Base-by-base conservation (phyloP, 1,140 invertebrate species). In the Varroa destructor region DNA sequence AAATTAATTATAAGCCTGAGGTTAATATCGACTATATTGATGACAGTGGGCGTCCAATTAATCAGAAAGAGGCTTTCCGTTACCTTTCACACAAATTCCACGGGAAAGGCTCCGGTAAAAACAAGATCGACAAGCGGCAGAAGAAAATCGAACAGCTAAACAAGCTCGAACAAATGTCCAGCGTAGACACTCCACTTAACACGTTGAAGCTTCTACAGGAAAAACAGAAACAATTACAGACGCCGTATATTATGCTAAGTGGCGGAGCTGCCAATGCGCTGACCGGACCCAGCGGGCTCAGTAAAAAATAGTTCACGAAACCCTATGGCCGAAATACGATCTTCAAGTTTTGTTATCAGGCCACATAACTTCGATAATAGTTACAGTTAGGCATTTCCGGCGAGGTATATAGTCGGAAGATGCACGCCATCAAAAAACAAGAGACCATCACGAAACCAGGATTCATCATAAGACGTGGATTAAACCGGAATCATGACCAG, bases 61-160 rank as follows among this genome's bases (percentile, higher is more conserved):
- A 87, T 76, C 86, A 88, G 43, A 99, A 99, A 80, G 96, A 99
- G 84, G 97, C 97, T 25, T 99, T 99, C 81, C 77, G 86, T 71
- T 82, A 82, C 72, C 70, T 77, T n/a, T 79, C 77, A 43, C 94
- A 98, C 79, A 95, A 97, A 81, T 99, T 99, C 80, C 97, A 99
- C 82, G 97, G 97, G 37, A 99, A 99, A 84, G 94, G 93, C 25
- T 93, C 94, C 6, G 95, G 96, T 61, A 99, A 99, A 80, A 98
- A 97, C 82, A 99, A 99, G 82, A 86, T 87, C 56, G 97, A 99
- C 79, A 99, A 99, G 80, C 84, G 95, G 77, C 87, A 92, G 80
- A 95, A 96, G 79, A 97, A 99, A 81, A 82, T 86, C 72, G 88
- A 95, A 77, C 93, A 97, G 80, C 91, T 82, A 36, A 79, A 91